A percentile compares a stretch with the other conserved stretches of the same genome.
These are phyloP conservation scores for Batillaria attramentaria DNA, from an alignment of 1,140 invertebrate species.

Conservation along the genomic window DNA sequence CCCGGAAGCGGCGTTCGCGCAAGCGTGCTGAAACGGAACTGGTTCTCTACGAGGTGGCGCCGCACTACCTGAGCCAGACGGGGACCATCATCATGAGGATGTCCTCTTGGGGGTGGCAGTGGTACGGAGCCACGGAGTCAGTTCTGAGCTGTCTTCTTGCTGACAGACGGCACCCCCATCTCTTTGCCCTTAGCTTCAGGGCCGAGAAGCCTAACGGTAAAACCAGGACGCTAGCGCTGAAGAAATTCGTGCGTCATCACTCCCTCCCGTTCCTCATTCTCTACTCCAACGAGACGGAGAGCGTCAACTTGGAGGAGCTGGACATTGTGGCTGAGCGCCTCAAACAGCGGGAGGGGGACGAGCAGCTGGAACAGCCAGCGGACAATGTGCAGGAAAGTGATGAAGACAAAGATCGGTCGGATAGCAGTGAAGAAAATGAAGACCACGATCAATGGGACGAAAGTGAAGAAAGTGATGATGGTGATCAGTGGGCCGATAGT, in stretches of 20 bases:
- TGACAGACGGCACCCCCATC: conserved; percentile 47
- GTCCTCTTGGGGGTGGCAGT: conserved; percentile 63
- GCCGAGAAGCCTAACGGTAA: conserved; percentile 49
- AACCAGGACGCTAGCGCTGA: conserved; percentile 45
- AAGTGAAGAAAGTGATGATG: not conserved
- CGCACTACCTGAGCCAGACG: conserved; percentile 54
- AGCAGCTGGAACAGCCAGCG: not conserved
- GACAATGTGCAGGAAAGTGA: not conserved
- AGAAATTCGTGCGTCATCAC: conserved; percentile 59
- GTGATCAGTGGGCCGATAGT: not conserved
- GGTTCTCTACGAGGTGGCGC: conserved; percentile 61
- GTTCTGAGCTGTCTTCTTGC: conserved; percentile 59
- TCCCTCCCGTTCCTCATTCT: conserved; percentile 70
- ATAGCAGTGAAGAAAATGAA: not conserved
- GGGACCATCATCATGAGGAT: conserved; percentile 52
- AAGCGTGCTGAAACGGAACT: conserved; percentile 54
- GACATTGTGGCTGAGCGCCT: conserved; percentile 53
- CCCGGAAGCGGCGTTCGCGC: conserved; percentile 35
- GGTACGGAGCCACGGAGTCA: conserved; percentile 62
- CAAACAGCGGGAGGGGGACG: conserved; percentile 22
- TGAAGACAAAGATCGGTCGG: not conserved
- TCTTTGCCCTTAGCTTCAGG: conserved; percentile 64
- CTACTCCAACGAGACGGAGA: conserved; percentile 70
- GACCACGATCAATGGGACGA: not conserved
- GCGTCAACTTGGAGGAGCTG: conserved; percentile 55